phyloP scores from a whole-genome alignment of 2,113 vertebrate species.

The Nymphicus hollandicus region DNA sequence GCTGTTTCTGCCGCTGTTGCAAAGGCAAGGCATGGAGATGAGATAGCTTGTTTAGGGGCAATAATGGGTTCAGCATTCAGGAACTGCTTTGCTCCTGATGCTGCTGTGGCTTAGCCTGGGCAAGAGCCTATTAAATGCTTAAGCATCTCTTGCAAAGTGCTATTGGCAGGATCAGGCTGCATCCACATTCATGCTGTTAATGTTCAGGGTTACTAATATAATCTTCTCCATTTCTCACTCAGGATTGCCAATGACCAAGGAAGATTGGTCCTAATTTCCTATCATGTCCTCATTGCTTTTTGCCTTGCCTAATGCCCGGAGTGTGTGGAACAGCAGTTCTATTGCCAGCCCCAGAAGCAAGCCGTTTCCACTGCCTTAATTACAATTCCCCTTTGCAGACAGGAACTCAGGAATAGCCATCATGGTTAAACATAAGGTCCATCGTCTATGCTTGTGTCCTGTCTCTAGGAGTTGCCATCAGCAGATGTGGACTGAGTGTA shows the following conservation, averaged over 20 bases:
- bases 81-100: background rate
- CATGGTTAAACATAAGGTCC: background rate
- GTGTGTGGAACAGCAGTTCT: background rate
- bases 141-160: background rate
- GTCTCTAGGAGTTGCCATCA: background rate
- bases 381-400: background rate
- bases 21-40: background rate
- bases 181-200: background rate
- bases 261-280: background rate
- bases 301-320: background rate
- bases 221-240: background rate
- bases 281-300: background rate
- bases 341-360: background rate
- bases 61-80: background rate
- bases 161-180: background rate
- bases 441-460: background rate
- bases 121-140: background rate
- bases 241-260: background rate
- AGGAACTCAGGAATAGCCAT: background rate
- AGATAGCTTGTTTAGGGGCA: accelerated
- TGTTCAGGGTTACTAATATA: background rate
- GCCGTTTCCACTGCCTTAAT: background rate
- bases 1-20: background rate
- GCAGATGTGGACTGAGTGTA: background rate
- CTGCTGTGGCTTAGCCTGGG: background rate